These are phyloP conservation scores for Chitala chitala DNA, from an alignment of 2,113 vertebrate species.

Conservation along the genomic window DNA sequence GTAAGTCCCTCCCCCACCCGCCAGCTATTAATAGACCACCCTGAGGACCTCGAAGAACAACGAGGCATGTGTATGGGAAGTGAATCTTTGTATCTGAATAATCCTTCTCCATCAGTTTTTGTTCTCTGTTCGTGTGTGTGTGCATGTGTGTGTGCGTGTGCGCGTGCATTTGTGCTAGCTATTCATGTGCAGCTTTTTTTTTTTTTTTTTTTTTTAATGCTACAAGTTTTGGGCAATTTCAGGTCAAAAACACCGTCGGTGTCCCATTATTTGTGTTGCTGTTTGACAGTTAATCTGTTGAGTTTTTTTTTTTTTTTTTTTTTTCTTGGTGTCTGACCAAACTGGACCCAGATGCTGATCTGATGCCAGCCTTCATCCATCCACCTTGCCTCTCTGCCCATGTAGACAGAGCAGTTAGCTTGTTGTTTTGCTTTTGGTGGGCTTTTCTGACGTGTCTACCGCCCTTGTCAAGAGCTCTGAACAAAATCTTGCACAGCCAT, in stretches of 20 bases:
- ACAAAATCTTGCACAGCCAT: not conserved
- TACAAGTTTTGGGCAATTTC: not conserved
- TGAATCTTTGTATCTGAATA: no score
- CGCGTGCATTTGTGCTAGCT: no score
- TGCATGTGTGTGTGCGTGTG: not conserved
- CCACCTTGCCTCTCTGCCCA: no score
- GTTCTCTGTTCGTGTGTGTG: not conserved
- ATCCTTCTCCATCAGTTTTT: no score
- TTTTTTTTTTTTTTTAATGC: no score
- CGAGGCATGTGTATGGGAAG: not conserved
- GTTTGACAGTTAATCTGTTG: no score
- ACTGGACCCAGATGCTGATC: no score
- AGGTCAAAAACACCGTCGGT: not conserved
- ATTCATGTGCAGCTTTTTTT: no score
- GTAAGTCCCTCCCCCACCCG: not conserved
- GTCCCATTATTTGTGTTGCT: no score
- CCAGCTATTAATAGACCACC: slow-evolving; percentile 10
- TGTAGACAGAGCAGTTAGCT: not conserved
- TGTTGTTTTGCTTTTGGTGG: not conserved
- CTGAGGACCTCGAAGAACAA: slow-evolving; percentile 11
- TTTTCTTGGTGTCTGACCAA: no score
- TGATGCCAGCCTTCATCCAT: no score
- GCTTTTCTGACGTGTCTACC: not conserved
- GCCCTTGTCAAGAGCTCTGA: not conserved
- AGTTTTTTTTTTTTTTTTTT: no score